Evolutionary conservation across 2,797 vertebrate genomes (phyloP), one percentile per base, ranked within the genome.

Genomic region (Rhinatrema bivittatum): DNA sequence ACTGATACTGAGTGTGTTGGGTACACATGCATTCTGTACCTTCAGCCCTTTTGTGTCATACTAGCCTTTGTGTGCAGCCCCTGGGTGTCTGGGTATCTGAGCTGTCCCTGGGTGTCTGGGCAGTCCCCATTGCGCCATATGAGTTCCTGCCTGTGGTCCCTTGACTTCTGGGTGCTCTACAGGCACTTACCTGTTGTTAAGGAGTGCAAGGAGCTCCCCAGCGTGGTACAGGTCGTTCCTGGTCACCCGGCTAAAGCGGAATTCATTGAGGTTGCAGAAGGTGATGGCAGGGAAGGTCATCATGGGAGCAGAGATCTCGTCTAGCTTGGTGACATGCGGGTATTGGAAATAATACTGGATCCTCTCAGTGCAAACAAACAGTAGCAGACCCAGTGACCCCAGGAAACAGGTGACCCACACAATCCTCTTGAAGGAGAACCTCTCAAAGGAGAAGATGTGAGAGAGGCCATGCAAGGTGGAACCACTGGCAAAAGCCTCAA

Each of bases 251-350:
- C 87, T 91, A 76, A 98, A 99, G 19, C 95, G 94, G 21, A 99
- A 99, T 64, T 95, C 88, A 31, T 99, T 99, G 73, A 99, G 94
- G 79, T 99, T 99, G 87, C 95, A 99, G 86, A 99, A 87, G 63
- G 95, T 99, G 79, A 99, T 70, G 1, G 93, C 78, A 0, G 95
- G 95, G 76, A 97, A 99, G 41, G 78, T 70, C 71, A 99, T 90
- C 62, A 66, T 65, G 36, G 79, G 71, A 36, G 89, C 70, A 2
- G 90, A 72, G 72, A 97, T 85, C 80, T 97, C 95, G n/a, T 98
- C 95, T 50, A 98, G 91, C 61, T 91, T 96, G 76, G 95, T 97
- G 72, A 98, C 86, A 9, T 98, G 93, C 6, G 94, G 95, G 74
- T 97, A 96, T 77, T 90, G 85, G 68, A 99, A 93, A 68, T 98